phyloP scores from a whole-genome alignment of 2,113 vertebrate genomes.

The Garra rufa region DNA sequence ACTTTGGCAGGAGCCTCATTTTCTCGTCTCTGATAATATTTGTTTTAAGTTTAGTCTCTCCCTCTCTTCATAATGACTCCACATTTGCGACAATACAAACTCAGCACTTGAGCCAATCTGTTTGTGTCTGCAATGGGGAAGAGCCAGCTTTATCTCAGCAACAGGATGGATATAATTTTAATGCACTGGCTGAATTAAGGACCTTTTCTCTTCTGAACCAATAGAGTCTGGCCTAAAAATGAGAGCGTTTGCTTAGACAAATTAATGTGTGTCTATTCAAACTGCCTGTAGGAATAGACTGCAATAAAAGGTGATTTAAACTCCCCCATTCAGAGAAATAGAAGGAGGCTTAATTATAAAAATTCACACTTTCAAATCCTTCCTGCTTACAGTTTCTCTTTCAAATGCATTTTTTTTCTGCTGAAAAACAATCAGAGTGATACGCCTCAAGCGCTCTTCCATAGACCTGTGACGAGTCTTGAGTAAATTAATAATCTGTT shows the following conservation, averaged over 20 bases:
- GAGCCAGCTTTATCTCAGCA: conserved; percentile 55
- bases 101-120: conserved; percentile 55
- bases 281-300: conserved; percentile 30
- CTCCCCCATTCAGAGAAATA: not conserved
- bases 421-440: not conserved
- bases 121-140: conserved; percentile 39
- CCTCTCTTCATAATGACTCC: conserved; percentile 53
- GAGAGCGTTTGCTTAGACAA: conserved; percentile 2
- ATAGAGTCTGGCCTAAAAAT: conserved; percentile 6
- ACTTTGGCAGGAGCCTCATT: conserved; percentile 61
- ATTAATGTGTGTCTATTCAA: not conserved
- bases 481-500: conserved; percentile 3
- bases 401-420: not conserved
- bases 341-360: conserved; percentile 14
- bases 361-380: conserved; percentile 6
- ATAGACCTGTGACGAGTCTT: not conserved
- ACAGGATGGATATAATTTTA: conserved; percentile 51
- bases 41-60: conserved; percentile 58
- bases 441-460: not conserved
- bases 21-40: conserved; percentile 61
- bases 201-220: not conserved
- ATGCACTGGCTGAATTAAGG: conserved; percentile 40
- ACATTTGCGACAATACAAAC: conserved; percentile 62
- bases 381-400: not conserved
- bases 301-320: conserved; percentile 32